Conservation (phyloP, 2,888 invertebrate genomes). For the Mythimna pallens region DNA sequence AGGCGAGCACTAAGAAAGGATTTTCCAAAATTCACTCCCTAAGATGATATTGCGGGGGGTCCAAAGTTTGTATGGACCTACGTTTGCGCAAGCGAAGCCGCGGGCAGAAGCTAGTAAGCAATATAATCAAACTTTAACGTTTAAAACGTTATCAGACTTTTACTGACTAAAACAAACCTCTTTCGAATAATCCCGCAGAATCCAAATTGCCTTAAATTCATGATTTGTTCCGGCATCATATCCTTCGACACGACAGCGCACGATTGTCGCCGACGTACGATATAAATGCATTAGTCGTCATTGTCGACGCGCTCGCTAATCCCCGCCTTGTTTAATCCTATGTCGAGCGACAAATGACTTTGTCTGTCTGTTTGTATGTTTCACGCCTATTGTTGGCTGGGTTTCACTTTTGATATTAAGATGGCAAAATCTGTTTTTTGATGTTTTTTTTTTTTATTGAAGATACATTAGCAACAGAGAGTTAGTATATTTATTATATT, state of each 20-base stretch:
- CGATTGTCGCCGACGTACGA: constrained; percentile 65
- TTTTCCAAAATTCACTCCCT: too few relatives aligned
- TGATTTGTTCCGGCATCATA: constrained; percentile 41
- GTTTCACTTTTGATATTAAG: constrained; percentile 6
- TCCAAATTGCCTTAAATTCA: constrained; percentile 23
- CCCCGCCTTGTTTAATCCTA: constrained; percentile 71
- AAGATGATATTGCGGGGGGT: too few relatives aligned
- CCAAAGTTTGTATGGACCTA: too few relatives aligned
- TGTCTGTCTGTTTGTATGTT: constrained; percentile 53
- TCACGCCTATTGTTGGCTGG: constrained; percentile 15
- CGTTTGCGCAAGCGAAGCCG: too few relatives aligned
- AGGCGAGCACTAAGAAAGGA: too few relatives aligned
- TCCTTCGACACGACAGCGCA: constrained; percentile 52
- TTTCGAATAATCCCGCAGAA: neutral
- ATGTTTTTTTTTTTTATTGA: too few relatives aligned
- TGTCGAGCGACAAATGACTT: constrained; percentile 68
- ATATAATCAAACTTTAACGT: too few relatives aligned
- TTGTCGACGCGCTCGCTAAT: constrained; percentile 78
- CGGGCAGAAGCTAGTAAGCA: too few relatives aligned
- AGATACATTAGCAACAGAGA: too few relatives aligned
- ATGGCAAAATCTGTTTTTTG: neutral
- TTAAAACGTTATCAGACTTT: too few relatives aligned
- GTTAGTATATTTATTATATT: too few relatives aligned
- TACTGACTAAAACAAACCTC: too few relatives aligned
- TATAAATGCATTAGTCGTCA: constrained; percentile 78